phyloP scores from a whole-genome alignment of 1,140 invertebrate species.

The Sitobion miscanthi region DNA sequence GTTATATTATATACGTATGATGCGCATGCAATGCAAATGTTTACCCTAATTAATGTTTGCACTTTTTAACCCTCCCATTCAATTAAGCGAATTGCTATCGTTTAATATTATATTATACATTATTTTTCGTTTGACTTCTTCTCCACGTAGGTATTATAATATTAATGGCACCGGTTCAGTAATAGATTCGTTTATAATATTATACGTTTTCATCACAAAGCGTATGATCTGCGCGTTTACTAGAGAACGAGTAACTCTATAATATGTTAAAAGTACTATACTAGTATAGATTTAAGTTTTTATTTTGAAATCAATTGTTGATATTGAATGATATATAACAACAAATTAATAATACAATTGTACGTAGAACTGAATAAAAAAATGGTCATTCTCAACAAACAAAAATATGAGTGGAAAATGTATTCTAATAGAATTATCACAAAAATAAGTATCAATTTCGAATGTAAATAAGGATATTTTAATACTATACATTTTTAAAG shows the following conservation, averaged over 20 bases:
- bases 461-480: neutral
- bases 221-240: neutral
- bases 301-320: neutral
- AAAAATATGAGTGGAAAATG: neutral
- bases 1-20: neutral
- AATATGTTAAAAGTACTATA: neutral
- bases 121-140: constrained; percentile 15
- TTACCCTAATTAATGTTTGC: constrained; percentile 33
- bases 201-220: neutral
- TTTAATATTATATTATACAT: constrained; percentile 31
- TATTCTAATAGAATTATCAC: neutral
- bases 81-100: constrained; percentile 23
- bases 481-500: neutral
- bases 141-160: too few relatives aligned
- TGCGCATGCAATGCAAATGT: neutral
- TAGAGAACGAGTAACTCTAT: neutral
- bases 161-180: neutral
- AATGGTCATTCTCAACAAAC: neutral
- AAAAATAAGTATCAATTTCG: neutral
- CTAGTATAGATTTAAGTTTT: neutral
- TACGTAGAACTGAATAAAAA: neutral
- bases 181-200: neutral
- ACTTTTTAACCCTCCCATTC: constrained; percentile 36
- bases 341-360: neutral
- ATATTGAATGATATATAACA: neutral